These are phyloP conservation scores for Agapornis roseicollis DNA, from an alignment of 2,113 vertebrate genomes.

Conservation along the genomic window DNA sequence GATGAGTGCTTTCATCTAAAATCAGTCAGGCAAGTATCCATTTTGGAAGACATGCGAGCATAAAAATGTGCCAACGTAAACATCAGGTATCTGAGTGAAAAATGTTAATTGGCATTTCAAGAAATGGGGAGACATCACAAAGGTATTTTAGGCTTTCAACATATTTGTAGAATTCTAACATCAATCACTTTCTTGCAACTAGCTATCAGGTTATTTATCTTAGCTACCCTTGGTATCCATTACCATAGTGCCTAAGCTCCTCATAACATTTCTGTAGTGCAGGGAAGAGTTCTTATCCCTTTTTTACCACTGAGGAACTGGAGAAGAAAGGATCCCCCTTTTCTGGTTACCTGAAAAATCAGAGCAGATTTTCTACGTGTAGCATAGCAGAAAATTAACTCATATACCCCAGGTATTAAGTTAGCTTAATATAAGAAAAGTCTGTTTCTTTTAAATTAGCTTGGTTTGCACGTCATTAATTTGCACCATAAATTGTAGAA, in stretches of 20 bases:
- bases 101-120: conserved; percentile 70
- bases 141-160: conserved; percentile 69
- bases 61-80: conserved; percentile 60
- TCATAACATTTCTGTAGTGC: neutral
- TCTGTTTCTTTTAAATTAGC: neutral
- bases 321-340: neutral
- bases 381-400: neutral
- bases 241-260: conserved; percentile 28
- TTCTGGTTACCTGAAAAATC: neutral
- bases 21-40: conserved; percentile 49
- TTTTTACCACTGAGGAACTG: neutral
- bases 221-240: conserved; percentile 42
- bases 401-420: neutral
- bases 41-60: conserved; percentile 36
- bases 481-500: neutral
- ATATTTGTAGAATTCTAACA: conserved; percentile 62
- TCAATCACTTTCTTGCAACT: conserved; percentile 62
- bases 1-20: conserved; percentile 35
- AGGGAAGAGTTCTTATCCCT: neutral
- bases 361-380: neutral
- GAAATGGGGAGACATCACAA: conserved; percentile 58
- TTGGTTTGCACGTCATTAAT: neutral
- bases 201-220: conserved; percentile 63
- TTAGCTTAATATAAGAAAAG: neutral
- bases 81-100: conserved; percentile 68